Evolutionary conservation across 2,113 vertebrate genomes (phyloP).

Genomic region (Neoarius graeffei): DNA sequence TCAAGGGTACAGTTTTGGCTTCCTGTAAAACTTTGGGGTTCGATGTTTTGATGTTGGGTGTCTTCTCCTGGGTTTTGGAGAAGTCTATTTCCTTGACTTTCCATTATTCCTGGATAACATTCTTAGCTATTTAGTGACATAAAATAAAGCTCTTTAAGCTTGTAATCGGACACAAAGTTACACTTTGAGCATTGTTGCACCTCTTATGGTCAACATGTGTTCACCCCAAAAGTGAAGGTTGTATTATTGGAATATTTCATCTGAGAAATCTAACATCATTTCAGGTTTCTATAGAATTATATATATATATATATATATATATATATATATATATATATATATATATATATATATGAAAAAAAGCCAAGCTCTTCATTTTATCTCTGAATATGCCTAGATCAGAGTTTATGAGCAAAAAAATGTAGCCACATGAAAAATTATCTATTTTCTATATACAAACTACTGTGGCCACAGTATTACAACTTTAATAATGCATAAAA

Average conservation of each 20-base stretch:
- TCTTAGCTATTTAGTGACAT: background rate
- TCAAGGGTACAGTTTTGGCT: constrained; percentile 37
- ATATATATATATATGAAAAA: background rate
- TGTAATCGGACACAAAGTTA: constrained; percentile 3
- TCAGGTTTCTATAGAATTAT: constrained; percentile 11
- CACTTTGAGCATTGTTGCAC: constrained; percentile 28
- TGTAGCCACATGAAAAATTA: constrained; percentile 53
- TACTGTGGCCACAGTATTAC: constrained; percentile 55
- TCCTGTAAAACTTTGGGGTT: constrained; percentile 37
- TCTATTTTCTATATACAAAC: constrained; percentile 52
- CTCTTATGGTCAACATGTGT: background rate
- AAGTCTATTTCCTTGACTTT: constrained; percentile 16
- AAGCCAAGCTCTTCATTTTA: constrained; percentile 47
- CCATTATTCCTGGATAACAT: constrained; percentile 2
- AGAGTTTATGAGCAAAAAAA: constrained; percentile 50
- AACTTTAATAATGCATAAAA: constrained; percentile 60
- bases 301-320: background rate
- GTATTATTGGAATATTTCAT: background rate
- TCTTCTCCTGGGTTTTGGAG: constrained; percentile 18
- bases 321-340: background rate
- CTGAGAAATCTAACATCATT: constrained; percentile 18
- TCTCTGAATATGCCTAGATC: constrained; percentile 44
- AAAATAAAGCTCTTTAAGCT: constrained; percentile 1
- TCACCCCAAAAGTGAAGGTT: constrained; percentile 4
- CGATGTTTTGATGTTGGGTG: constrained; percentile 40